Conservation (phyloP, 2,113 vertebrate genomes). For the Eretmochelys imbricata region DNA sequence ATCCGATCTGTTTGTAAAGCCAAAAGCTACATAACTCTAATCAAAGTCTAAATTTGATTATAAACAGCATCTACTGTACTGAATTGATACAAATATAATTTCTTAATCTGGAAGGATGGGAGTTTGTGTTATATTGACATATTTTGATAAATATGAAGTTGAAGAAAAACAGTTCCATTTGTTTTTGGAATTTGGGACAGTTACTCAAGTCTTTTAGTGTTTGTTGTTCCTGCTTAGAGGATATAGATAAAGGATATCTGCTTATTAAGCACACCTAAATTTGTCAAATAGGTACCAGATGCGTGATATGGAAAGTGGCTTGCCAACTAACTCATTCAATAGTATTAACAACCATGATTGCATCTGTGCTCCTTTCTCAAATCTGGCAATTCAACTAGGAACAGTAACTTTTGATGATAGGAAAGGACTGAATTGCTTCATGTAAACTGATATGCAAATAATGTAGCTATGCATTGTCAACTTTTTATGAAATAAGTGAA, state of each 20-base stretch:
- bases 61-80: neutral
- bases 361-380: neutral
- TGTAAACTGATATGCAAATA: neutral
- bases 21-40: too few relatives aligned
- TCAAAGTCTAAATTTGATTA: neutral
- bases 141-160: neutral
- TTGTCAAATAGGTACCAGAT: neutral
- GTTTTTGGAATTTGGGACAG: neutral
- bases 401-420: neutral
- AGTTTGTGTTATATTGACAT: neutral
- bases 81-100: neutral
- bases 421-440: neutral
- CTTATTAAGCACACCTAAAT: neutral
- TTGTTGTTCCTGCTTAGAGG: neutral
- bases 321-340: neutral
- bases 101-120: neutral
- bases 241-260: neutral
- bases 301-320: neutral
- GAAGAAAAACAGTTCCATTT: neutral
- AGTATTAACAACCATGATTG: too few relatives aligned
- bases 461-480: neutral
- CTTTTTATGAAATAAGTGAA: neutral
- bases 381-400: neutral
- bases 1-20: neutral
- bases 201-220: neutral